Evolutionary conservation across 2,797 vertebrate species (phyloP).

Genomic region (Xerus rutilus): DNA sequence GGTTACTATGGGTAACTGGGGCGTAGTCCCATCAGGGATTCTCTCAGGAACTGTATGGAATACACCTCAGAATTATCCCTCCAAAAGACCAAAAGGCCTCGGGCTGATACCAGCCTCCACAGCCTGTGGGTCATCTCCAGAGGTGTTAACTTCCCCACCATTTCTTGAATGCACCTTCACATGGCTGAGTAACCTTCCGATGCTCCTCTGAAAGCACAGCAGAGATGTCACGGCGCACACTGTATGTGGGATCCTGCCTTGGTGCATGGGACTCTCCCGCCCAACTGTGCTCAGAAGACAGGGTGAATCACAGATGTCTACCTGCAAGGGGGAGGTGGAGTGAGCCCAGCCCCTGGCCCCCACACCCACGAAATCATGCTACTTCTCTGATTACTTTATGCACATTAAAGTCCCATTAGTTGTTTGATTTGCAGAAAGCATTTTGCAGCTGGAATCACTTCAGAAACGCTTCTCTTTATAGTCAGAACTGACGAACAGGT

Average conservation of each 20-base stretch:
- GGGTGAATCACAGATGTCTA: background rate
- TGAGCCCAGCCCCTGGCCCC: background rate
- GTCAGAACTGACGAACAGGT: background rate
- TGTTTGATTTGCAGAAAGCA: slow-evolving; percentile 3
- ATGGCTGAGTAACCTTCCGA: background rate
- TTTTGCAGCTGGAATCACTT: slow-evolving; percentile 4
- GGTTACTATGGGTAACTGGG: background rate
- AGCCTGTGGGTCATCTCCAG: background rate
- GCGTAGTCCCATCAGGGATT: background rate
- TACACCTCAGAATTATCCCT: background rate
- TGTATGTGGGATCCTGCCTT: background rate
- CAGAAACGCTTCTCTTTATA: background rate
- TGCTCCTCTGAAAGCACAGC: background rate
- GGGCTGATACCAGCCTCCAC: background rate
- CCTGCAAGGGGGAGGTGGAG: too few relatives aligned
- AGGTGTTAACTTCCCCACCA: too few relatives aligned
- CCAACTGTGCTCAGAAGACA: background rate
- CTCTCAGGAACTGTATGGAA: background rate
- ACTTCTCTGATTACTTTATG: background rate
- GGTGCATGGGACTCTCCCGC: too few relatives aligned
- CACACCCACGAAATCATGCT: background rate
- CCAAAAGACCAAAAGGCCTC: background rate
- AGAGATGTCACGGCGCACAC: background rate
- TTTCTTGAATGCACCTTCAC: background rate
- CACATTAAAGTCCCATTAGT: background rate